Evolutionary conservation across 2,888 invertebrate genomes (phyloP).

Genomic region (Acleris laterana): DNA sequence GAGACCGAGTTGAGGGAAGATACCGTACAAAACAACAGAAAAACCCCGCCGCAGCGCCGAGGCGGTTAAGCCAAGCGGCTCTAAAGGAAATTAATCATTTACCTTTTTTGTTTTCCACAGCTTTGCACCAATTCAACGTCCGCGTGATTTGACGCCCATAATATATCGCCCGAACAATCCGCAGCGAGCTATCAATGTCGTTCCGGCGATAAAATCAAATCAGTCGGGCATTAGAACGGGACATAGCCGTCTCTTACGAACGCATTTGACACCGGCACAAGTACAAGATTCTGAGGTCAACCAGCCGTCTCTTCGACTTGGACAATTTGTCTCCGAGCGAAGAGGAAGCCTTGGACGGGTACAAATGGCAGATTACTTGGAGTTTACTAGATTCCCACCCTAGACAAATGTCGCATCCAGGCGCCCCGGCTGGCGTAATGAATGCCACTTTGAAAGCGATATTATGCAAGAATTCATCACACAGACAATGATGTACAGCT

Average conservation of each 20-base stretch:
- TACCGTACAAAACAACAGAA: slow-evolving; percentile 27
- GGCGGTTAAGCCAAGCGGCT: slow-evolving; percentile 34
- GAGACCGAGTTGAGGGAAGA: slow-evolving; percentile 35
- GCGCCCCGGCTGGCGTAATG: slow-evolving; percentile 50
- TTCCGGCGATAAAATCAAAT: slow-evolving; percentile 33
- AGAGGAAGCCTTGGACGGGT: slow-evolving; percentile 61
- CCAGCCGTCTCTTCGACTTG: slow-evolving; percentile 47
- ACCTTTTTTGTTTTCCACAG: slow-evolving; percentile 33
- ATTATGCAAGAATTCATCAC: slow-evolving; percentile 56
- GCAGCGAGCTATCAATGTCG: slow-evolving; percentile 26
- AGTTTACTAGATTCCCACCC: slow-evolving; percentile 59
- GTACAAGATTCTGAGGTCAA: slow-evolving; percentile 40
- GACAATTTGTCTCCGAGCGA: slow-evolving; percentile 59
- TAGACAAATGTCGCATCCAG: slow-evolving; percentile 59
- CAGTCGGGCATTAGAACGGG: slow-evolving; percentile 26
- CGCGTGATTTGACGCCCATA: slow-evolving; percentile 1
- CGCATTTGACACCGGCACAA: slow-evolving; percentile 33
- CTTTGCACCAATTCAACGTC: slow-evolving; percentile 16
- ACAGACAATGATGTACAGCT: slow-evolving; percentile 50
- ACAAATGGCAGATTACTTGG: slow-evolving; percentile 72
- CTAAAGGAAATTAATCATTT: slow-evolving; percentile 35
- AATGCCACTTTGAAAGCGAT: slow-evolving; percentile 62
- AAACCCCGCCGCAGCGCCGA: slow-evolving; percentile 19
- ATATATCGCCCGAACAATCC: slow-evolving; percentile 12
- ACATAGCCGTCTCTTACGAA: slow-evolving; percentile 21